phyloP scores from a whole-genome alignment of 2,113 vertebrate genomes.

The Rhinoderma darwinii region DNA sequence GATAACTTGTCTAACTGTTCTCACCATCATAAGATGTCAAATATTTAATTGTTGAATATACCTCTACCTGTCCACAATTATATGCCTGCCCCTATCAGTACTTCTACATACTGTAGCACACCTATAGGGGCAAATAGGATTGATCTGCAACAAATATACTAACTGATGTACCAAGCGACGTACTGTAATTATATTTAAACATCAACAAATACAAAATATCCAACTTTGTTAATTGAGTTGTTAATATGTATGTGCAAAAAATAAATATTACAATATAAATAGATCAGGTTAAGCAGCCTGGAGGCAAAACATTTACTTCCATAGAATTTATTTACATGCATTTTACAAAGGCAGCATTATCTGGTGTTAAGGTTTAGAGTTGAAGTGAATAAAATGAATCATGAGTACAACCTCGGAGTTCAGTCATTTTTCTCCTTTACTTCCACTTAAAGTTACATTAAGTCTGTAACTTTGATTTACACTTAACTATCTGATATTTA shows the following conservation, averaged over 20 bases:
- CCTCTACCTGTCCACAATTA: no score
- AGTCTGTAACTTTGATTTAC: slow-evolving; percentile 40
- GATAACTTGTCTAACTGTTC: no score
- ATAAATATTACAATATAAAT: neutral
- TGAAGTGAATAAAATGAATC: slow-evolving; percentile 4
- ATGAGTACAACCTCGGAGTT: neutral
- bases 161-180: no score
- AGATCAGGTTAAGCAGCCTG: neutral
- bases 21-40: no score
- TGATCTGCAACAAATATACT: no score
- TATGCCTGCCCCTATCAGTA: no score
- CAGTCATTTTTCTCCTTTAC: slow-evolving; percentile 33
- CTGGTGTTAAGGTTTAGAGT: neutral
- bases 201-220: neutral
- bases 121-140: no score
- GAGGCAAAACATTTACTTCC: neutral
- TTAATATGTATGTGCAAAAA: no score
- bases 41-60: no score
- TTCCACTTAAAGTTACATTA: slow-evolving; percentile 28
- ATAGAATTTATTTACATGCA: slow-evolving; percentile 6
- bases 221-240: no score
- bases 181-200: neutral
- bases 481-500: slow-evolving; percentile 31
- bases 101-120: no score
- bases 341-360: neutral